These are phyloP conservation scores for Actenoides lindsayi DNA, from an alignment of 2,113 vertebrate genomes.

Conservation along the genomic window DNA sequence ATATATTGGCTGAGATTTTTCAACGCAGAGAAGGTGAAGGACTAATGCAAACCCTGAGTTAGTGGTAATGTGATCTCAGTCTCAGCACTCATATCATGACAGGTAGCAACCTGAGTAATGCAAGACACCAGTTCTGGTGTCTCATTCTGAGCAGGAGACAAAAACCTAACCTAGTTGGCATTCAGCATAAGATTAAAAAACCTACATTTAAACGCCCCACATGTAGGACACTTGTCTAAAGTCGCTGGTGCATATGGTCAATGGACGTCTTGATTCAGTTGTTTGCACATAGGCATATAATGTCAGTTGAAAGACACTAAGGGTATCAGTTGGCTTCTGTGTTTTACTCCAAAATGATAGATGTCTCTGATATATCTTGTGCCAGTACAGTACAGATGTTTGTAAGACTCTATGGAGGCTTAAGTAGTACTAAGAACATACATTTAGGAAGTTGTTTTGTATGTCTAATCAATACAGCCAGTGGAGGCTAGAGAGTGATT, in stretches of 20 bases:
- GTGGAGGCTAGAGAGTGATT: not conserved
- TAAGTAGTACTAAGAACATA: not conserved
- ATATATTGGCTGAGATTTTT: not conserved
- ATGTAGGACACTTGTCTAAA: not conserved
- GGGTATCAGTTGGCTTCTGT: accelerated
- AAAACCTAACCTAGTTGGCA: not conserved
- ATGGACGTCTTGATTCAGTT: not conserved
- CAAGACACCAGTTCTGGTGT: not conserved
- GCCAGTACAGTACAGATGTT: not conserved
- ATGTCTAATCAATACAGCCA: not conserved
- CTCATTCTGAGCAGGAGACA: not conserved
- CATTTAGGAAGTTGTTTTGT: not conserved
- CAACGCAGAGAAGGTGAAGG: not conserved
- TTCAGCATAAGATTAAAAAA: not conserved
- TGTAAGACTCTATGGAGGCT: not conserved
- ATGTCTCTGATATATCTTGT: not conserved
- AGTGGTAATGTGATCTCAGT: accelerated
- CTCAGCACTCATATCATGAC: not conserved
- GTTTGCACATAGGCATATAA: not conserved
- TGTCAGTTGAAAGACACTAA: not conserved
- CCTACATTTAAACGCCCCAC: not conserved
- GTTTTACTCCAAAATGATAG: not conserved
- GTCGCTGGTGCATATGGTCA: not conserved
- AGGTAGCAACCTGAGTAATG: not conserved
- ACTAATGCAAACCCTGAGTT: not conserved